Conservation (phyloP, 2,113 vertebrate species). For the Grammomys surdaster region DNA sequence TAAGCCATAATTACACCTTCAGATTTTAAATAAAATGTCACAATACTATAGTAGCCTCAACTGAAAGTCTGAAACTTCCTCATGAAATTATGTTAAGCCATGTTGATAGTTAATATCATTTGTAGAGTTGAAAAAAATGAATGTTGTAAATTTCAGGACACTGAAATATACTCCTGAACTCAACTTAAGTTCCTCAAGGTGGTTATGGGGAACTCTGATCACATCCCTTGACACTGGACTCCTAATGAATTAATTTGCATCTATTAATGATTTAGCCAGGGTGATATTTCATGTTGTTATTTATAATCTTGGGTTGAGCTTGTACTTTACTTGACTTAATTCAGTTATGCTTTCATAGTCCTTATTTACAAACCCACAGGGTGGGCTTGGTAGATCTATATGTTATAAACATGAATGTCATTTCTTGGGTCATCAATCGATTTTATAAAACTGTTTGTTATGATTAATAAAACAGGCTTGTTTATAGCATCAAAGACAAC, state of each 20-base stretch:
- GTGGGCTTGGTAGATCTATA: neutral
- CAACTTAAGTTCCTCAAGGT: neutral
- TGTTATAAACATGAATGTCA: neutral
- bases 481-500: too few species aligned
- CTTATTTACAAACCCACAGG: neutral
- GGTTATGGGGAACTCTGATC: neutral
- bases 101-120: conserved; percentile 7
- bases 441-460: too few species aligned
- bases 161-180: neutral
- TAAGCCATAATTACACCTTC: conserved; percentile 66
- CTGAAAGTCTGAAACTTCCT: conserved; percentile 40
- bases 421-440: too few species aligned
- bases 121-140: conserved; percentile 10
- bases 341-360: neutral
- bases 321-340: neutral
- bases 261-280: neutral
- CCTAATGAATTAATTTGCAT: neutral
- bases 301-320: neutral
- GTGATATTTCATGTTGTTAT: neutral
- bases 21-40: conserved; percentile 69
- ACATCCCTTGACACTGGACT: neutral
- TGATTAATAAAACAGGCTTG: too few species aligned
- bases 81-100: conserved; percentile 27
- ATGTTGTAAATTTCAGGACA: conserved; percentile 6
- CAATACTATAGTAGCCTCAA: conserved; percentile 6